phyloP scores from a whole-genome alignment of 30 jellyfish, hydroid and myxozoan species.

The Catostylus mosaicus region DNA sequence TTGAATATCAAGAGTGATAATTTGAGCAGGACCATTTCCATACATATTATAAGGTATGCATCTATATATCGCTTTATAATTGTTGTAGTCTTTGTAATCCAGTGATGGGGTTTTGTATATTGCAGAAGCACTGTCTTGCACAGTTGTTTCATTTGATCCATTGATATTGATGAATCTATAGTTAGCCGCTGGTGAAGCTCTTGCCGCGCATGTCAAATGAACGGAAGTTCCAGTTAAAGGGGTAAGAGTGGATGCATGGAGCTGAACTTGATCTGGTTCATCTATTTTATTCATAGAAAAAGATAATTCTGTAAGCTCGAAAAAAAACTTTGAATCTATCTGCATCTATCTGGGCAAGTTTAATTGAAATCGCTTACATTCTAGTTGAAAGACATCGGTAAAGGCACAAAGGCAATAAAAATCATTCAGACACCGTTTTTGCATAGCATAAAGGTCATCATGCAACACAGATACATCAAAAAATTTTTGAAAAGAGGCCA shows the following conservation, averaged over 20 bases:
- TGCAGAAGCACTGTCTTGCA: slow-evolving; percentile 1
- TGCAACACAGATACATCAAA: too few relatives aligned
- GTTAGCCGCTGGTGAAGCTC: slow-evolving; percentile 30
- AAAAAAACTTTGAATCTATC: too few relatives aligned
- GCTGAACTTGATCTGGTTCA: slow-evolving; percentile 22
- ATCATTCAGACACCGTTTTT: too few relatives aligned
- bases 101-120: not conserved
- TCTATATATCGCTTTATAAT: slow-evolving; percentile 9
- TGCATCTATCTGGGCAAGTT: too few relatives aligned
- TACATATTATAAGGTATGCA: slow-evolving; percentile 23
- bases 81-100: slow-evolving; percentile 3
- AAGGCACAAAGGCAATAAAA: too few relatives aligned
- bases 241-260: slow-evolving; percentile 16
- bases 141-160: not conserved
- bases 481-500: too few relatives aligned
- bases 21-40: slow-evolving; percentile 11
- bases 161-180: slow-evolving; percentile 8
- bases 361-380: too few relatives aligned
- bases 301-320: too few relatives aligned
- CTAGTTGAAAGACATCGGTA: too few relatives aligned
- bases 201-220: slow-evolving; percentile 28
- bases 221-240: slow-evolving; percentile 44
- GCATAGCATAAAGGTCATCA: too few relatives aligned
- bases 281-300: slow-evolving; percentile 20
- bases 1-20: slow-evolving; percentile 21